Evolutionary conservation across 2,888 invertebrate species (phyloP), one percentile per base, ranked within the genome.

Genomic region (Neoitamus cyanurus): DNA sequence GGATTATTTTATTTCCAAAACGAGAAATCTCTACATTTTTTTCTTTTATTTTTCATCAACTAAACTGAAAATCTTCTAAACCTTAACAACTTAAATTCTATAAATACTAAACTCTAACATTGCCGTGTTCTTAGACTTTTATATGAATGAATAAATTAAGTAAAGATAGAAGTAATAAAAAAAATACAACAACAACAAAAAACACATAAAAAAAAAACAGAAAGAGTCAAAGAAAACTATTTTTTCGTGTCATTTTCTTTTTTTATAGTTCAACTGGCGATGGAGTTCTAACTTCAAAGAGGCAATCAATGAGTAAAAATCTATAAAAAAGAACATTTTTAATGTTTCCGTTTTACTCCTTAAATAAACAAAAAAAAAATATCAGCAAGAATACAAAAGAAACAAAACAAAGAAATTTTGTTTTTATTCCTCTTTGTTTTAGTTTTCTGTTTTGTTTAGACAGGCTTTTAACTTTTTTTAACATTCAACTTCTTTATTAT

Each of bases 231-330:
- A 83, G 31, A 28, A 75, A 86, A 88, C 86, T 86, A 87, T 87
- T 88, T 86, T 58, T 88, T 88, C 88, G 88, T 88, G 87, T 89
- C 87, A 87, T 88, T 88, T 89, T 88, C 88, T 88, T 88, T 88
- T 88, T 88, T 89, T 88, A 88, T 90, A 96, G 96, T 96, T 95
- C 94, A 96, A 96, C 94, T 97, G 97, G 97, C 96, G 96, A 94
- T 95, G 96, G 95, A 97, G 97, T 95, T 94, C 96, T 93, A 95
- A 97, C 96, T 97, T 97, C 97, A 96, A 95, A 95, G 96, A 97
- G 94, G 97, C 97, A 93, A 96, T 97, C 93, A 95, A 96, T 94
- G 94, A 91, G 91, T 91, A 91, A 91, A 90, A 84, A 85, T 83
- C 58, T 20, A 46, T 69, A 37, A 75, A 83, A 78, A 72, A 85